Percentiles rank a stretch among this genome's conserved stretches.
These are phyloP conservation scores for Dendrolimus kikuchii DNA, from an alignment of 1,140 invertebrate species.

Conservation along the genomic window DNA sequence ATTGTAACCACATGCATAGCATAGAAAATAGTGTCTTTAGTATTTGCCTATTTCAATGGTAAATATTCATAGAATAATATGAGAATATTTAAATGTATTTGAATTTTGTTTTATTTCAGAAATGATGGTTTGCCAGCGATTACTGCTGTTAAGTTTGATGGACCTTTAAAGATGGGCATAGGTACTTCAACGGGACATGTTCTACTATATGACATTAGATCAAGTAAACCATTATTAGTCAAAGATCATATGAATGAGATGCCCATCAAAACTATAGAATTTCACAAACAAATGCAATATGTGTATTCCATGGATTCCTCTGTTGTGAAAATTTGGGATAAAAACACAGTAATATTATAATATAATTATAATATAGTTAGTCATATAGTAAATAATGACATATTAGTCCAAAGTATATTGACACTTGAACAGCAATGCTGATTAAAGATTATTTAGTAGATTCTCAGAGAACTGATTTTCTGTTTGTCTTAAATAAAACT, in stretches of 20 bases:
- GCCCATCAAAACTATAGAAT: constrained; percentile 93
- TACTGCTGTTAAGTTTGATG: constrained; percentile 86
- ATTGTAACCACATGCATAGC: no score
- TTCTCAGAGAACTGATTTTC: no score
- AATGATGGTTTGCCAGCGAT: constrained; percentile 81
- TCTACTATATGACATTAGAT: constrained; percentile 95
- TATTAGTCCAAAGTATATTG: no score
- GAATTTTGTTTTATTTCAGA: constrained; percentile 57
- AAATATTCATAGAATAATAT: no score
- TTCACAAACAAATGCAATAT: constrained; percentile 85
- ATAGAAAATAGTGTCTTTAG: no score
- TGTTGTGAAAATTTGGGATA: constrained; percentile 96
- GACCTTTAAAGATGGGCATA: constrained; percentile 88
- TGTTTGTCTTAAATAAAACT: no score
- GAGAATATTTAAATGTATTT: no score
- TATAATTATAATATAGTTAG: no score
- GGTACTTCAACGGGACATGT: constrained; percentile 96
- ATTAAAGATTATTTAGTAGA: no score
- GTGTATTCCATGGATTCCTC: constrained; percentile 94
- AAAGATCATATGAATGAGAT: constrained; percentile 97
- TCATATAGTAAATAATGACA: no score
- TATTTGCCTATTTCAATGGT: no score
- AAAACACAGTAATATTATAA: constrained; percentile 79
- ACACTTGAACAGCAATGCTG: no score
- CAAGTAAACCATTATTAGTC: constrained; percentile 88